Conservation (phyloP, 2,113 vertebrate species). For the Ursus arctos region DNA sequence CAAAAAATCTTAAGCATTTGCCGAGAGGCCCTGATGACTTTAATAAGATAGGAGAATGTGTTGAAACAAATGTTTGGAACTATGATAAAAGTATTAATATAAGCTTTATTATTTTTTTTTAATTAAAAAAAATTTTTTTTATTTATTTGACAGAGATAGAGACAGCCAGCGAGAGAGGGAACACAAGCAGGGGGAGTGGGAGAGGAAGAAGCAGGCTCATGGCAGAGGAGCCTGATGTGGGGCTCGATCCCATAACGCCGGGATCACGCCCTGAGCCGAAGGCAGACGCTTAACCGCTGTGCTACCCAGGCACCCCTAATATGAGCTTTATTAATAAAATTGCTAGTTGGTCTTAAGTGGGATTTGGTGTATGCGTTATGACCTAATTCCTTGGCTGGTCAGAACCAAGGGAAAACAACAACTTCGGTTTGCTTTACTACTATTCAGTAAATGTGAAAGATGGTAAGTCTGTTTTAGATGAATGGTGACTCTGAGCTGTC, state of each 20-base stretch:
- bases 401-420: background rate
- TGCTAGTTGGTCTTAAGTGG: background rate
- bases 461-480: background rate
- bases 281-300: too few relatives aligned
- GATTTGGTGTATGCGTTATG: background rate
- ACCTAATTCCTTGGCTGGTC: background rate
- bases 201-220: too few relatives aligned
- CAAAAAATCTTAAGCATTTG: conserved; percentile 22
- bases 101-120: background rate
- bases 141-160: too few relatives aligned
- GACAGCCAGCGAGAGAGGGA: too few relatives aligned
- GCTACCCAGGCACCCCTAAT: background rate
- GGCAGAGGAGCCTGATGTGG: too few relatives aligned
- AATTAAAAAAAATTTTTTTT: too few relatives aligned
- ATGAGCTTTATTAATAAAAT: background rate
- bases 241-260: too few relatives aligned
- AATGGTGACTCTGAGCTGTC: background rate
- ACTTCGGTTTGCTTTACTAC: background rate
- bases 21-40: background rate
- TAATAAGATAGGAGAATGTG: background rate
- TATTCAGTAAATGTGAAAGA: background rate
- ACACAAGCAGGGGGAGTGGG: too few relatives aligned
- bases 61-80: conserved; percentile 16
- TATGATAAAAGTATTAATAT: background rate
- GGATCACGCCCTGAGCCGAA: too few relatives aligned